phyloP scores from a whole-genome alignment of 2,888 invertebrate genomes.

The Malacosoma neustria region DNA sequence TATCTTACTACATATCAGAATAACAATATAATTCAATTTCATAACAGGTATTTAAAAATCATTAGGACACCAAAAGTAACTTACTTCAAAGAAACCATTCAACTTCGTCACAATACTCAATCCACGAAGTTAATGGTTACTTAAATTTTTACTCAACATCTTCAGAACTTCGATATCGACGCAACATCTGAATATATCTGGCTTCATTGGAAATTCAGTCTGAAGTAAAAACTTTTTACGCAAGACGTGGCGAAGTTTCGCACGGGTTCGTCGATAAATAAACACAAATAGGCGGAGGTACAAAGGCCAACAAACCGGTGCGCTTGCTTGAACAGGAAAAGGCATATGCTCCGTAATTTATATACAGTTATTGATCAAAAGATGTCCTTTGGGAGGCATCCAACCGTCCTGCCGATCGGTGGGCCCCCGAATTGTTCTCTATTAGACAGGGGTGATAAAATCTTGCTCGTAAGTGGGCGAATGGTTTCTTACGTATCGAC shows the following conservation, averaged over 20 bases:
- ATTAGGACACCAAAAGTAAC: too few relatives aligned
- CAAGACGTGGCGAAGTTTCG: conserved; percentile 19
- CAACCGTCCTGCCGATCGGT: conserved; percentile 48
- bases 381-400: conserved; percentile 66
- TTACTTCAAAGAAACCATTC: too few relatives aligned
- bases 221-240: conserved; percentile 18
- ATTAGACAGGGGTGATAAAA: conserved; percentile 63
- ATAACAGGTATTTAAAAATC: too few relatives aligned
- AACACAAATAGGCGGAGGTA: conserved; percentile 28
- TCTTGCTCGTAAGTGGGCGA: conserved; percentile 42
- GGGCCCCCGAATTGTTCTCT: conserved; percentile 57
- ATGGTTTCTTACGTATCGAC: conserved; percentile 36
- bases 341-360: conserved; percentile 71
- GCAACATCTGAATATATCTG: conserved; percentile 2
- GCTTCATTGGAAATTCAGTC: conserved; percentile 2
- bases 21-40: too few relatives aligned
- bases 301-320: conserved; percentile 52
- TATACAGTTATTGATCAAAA: conserved; percentile 75
- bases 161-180: not conserved
- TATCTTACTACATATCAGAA: too few relatives aligned
- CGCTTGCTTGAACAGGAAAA: conserved; percentile 60
- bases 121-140: too few relatives aligned
- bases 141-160: too few relatives aligned
- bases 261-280: conserved; percentile 26
- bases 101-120: too few relatives aligned